Conservation (phyloP, 2,888 invertebrate genomes). For the Marasmarcha lunaedactyla region DNA sequence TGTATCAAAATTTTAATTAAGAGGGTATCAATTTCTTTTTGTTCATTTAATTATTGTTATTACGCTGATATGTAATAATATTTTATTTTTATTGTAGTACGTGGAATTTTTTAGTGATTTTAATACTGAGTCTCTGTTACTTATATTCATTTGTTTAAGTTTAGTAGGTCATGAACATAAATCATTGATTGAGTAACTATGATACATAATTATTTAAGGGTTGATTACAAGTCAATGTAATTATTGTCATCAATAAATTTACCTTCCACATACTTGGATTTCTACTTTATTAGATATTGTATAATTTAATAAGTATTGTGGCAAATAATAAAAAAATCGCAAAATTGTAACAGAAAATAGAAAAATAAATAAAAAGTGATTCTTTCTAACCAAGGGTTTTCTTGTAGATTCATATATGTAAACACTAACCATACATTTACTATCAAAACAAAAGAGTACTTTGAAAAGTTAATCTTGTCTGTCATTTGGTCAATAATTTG, state of each 20-base stretch:
- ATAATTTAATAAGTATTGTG: constrained; percentile 55
- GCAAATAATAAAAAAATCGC: constrained; percentile 62
- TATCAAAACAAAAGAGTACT: too few relatives aligned
- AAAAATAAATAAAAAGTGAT: constrained; percentile 65
- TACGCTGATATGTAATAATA: constrained; percentile 32
- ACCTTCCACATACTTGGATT: constrained; percentile 62
- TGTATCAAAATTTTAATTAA: constrained; percentile 30
- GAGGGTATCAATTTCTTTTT: constrained; percentile 26
- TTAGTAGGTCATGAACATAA: constrained; percentile 53
- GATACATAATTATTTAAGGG: constrained; percentile 59
- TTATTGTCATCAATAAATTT: constrained; percentile 64
- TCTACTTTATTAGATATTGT: constrained; percentile 66
- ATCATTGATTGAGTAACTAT: constrained; percentile 54
- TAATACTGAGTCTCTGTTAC: constrained; percentile 40
- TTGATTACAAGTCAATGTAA: constrained; percentile 52
- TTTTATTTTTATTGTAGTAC: constrained; percentile 38
- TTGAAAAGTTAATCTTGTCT: too few relatives aligned
- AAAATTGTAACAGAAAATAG: constrained; percentile 65
- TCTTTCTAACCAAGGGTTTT: constrained; percentile 60
- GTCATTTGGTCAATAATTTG: too few relatives aligned
- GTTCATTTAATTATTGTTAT: constrained; percentile 28
- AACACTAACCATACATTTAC: too few relatives aligned
- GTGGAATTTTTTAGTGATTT: constrained; percentile 28
- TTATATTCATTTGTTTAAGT: constrained; percentile 44
- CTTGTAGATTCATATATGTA: too few relatives aligned